Conservation (phyloP, 2,797 vertebrate species). For the Tolypeutes matacus region DNA sequence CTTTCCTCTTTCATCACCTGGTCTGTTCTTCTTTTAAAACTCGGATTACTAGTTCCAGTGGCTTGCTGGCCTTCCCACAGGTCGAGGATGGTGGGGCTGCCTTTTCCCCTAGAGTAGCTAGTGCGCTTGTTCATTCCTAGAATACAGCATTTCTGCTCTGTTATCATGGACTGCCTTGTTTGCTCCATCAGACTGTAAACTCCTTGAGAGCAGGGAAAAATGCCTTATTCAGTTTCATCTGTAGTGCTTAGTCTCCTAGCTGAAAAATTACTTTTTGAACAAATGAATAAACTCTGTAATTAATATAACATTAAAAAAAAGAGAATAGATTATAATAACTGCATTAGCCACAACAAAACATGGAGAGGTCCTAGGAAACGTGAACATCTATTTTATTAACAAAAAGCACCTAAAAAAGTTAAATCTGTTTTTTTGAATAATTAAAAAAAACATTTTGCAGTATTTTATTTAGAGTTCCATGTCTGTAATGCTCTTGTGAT, state of each 20-base stretch:
- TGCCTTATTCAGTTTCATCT: neutral
- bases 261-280: neutral
- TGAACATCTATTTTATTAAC: conserved; percentile 36
- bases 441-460: neutral
- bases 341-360: neutral
- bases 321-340: neutral
- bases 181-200: neutral
- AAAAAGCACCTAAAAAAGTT: neutral
- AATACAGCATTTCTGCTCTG: neutral
- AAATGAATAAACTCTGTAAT: neutral
- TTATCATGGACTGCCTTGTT: neutral
- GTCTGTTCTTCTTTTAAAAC: conserved; percentile 3
- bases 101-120: neutral
- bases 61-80: neutral
- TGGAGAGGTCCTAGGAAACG: neutral
- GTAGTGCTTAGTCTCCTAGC: neutral
- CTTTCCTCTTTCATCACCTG: conserved; percentile 10
- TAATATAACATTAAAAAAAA: conserved; percentile 11
- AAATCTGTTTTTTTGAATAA: conserved; percentile 57
- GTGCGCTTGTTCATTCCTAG: neutral
- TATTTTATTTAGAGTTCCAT: conserved; percentile 15
- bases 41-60: neutral
- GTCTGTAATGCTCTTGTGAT: neutral
- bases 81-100: neutral
- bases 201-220: neutral